Evolutionary conservation across 1,140 invertebrate genomes (phyloP), one percentile per base, ranked within the genome.

Genomic region (Campodea augens): DNA sequence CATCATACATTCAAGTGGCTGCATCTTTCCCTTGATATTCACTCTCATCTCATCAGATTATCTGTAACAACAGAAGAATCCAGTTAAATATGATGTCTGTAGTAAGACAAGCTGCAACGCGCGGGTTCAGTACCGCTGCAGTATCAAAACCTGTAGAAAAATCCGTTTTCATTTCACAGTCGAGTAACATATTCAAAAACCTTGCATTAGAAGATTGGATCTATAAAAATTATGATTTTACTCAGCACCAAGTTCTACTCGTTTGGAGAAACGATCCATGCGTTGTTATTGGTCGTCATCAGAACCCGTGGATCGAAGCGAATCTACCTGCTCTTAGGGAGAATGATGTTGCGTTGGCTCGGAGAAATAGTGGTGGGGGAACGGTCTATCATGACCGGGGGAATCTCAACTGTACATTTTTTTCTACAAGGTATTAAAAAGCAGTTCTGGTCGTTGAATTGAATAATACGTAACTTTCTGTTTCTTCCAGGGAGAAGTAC

Each of bases 371-470:
- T 62, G 92, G 90, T n/a, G 95, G 93, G 46, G 91, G 90, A 7
- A 82, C 89, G 15, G 90, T 98, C 18, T 98, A 90, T 62, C 92
- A 98, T 62, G 93, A 98, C 63, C 55, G 70, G 48, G 91, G 90
- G 36, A 95, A 93, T 66, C 62, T 97, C 0, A 97, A 96, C 66
- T 68, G 89, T 41, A 81, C 86, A 0, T 96, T 96, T 61, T 85
- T 96, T 51, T 81, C 81, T 2, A 32, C 7, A 10, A 32, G 27
- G 27, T 32, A 32, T 15, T 32, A 15, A 10, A 10, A 10, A 15
- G 15, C 27, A 32, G 15, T 32, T n/a, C n/a, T n/a, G n/a, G n/a
- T n/a, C n/a, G n/a, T n/a, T n/a, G n/a, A n/a, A n/a, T n/a, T n/a
- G n/a, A n/a, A n/a, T n/a, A n/a, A n/a, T n/a, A n/a, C n/a, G n/a